A percentile compares a stretch with the other conserved stretches of the same genome.
Evolutionary conservation across 1,140 invertebrate species (phyloP).

Genomic region (Octopus sinensis): DNA sequence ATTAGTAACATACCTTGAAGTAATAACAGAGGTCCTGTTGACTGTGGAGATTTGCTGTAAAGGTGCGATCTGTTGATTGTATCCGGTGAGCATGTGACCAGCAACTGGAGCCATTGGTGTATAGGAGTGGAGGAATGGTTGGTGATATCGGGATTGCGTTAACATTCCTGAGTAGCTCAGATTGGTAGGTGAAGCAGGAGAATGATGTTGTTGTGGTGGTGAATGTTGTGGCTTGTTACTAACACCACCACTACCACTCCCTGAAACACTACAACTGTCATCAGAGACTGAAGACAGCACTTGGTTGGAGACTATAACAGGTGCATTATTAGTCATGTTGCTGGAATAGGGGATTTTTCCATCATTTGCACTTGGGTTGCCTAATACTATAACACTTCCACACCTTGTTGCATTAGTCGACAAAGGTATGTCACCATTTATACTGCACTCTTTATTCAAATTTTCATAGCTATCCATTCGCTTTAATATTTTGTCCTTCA

Average conservation of each 20-base stretch:
- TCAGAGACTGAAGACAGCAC: background rate
- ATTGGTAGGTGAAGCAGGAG: constrained; percentile 28
- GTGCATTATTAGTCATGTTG: constrained; percentile 16
- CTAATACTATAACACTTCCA: constrained; percentile 8
- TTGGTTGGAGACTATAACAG: constrained; percentile 14
- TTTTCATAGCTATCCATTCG: constrained; percentile 47
- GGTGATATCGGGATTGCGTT: constrained; percentile 13
- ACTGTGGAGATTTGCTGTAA: constrained; percentile 33
- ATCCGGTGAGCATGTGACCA: constrained; percentile 24
- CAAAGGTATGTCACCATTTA: constrained; percentile 6
- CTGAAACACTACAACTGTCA: background rate
- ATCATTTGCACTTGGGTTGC: background rate
- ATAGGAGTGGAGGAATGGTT: constrained; percentile 13
- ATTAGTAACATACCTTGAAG: background rate
- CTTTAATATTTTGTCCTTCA: constrained; percentile 49
- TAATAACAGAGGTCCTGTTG: background rate
- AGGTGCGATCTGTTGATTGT: constrained; percentile 36
- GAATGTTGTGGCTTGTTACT: constrained; percentile 14
- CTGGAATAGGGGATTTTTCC: background rate
- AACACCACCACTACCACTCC: background rate
- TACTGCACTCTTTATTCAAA: constrained; percentile 32
- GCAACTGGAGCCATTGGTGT: constrained; percentile 1
- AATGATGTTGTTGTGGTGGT: constrained; percentile 11
- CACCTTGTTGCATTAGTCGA: background rate
- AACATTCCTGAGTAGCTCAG: constrained; percentile 20